phyloP scores from a whole-genome alignment of 2,888 invertebrate species.

The Pheosia tremula region DNA sequence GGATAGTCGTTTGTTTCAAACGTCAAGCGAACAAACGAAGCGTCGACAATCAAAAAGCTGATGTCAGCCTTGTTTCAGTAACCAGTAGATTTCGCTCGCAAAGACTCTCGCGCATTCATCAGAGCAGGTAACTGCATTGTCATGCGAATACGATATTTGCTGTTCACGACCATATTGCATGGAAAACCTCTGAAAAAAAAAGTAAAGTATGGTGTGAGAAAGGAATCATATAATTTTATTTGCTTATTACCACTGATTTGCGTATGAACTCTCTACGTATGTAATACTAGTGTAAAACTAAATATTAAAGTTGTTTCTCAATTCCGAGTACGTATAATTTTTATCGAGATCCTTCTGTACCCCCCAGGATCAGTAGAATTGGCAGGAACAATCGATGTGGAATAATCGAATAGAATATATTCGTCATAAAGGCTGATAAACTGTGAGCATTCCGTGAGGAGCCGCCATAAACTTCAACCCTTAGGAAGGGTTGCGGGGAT shows the following conservation, averaged over 20 bases:
- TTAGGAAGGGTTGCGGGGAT: slow-evolving; percentile 37
- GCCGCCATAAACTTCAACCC: slow-evolving; percentile 42
- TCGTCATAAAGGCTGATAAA: slow-evolving; percentile 45
- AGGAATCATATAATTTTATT: too few species aligned
- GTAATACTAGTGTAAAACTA: background rate
- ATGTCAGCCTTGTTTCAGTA: slow-evolving; percentile 3
- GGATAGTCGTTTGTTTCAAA: slow-evolving; percentile 4
- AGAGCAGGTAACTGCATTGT: background rate
- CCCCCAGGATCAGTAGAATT: background rate
- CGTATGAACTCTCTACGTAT: too few species aligned
- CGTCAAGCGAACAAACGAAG: slow-evolving; percentile 1
- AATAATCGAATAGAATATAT: slow-evolving; percentile 47
- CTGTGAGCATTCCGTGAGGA: slow-evolving; percentile 39
- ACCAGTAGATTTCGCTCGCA: background rate
- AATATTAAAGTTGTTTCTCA: background rate
- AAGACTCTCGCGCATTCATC: background rate
- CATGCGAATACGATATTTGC: background rate
- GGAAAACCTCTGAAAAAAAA: too few species aligned
- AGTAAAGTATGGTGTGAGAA: too few species aligned
- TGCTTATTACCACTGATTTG: too few species aligned
- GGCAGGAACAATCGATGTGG: slow-evolving; percentile 15
- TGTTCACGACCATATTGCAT: too few species aligned
- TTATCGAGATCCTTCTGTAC: background rate
- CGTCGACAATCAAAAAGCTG: slow-evolving; percentile 3
- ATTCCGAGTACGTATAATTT: background rate